Conservation (phyloP, 2,113 vertebrate genomes). For the Prunella fulvescens region DNA sequence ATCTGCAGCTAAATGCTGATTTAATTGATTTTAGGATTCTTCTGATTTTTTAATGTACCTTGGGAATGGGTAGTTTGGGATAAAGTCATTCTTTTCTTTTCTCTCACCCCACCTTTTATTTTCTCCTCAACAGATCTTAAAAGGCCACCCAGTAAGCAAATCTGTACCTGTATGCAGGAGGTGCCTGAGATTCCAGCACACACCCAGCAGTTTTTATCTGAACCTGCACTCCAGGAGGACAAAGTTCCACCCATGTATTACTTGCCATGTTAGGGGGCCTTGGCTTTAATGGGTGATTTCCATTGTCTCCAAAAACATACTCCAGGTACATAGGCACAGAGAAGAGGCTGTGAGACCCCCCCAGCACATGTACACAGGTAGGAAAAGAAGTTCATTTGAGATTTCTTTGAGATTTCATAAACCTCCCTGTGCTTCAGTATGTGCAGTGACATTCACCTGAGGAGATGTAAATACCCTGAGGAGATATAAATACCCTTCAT, state of each 20-base stretch:
- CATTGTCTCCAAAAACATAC: neutral
- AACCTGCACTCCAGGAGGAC: neutral
- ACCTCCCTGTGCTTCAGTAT: neutral
- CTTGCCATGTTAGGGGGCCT: neutral
- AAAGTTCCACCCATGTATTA: neutral
- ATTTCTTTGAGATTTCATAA: neutral
- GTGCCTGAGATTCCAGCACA: neutral
- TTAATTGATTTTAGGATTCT: neutral
- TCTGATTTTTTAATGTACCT: conserved; percentile 3
- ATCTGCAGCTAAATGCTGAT: neutral
- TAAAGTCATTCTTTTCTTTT: neutral
- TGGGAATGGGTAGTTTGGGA: neutral
- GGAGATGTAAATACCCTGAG: neutral
- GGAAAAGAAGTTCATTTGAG: neutral
- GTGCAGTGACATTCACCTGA: neutral
- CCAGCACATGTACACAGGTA: fast-evolving
- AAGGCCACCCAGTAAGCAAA: neutral
- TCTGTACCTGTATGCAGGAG: neutral
- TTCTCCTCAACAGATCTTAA: neutral
- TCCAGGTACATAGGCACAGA: neutral
- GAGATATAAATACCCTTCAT: neutral
- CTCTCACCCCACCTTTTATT: neutral
- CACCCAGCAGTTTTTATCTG: neutral
- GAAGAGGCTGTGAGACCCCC: neutral
- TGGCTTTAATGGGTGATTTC: neutral